Evolutionary conservation across 2,797 vertebrate genomes (phyloP).

Genomic region (Platalea minor): DNA sequence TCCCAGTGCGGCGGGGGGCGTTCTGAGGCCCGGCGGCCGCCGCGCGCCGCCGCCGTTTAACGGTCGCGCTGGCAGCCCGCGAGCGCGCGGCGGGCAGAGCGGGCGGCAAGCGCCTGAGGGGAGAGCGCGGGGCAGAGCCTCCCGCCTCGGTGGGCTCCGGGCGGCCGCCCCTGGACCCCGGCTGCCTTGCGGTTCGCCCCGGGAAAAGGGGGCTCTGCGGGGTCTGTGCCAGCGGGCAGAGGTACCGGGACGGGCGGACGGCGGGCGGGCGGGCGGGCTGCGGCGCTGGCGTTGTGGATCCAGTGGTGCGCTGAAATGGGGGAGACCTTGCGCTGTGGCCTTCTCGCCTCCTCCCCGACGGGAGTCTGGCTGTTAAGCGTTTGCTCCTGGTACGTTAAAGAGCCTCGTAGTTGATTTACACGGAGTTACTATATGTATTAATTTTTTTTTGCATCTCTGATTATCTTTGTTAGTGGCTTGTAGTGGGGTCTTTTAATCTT

Average conservation of each 20-base stretch:
- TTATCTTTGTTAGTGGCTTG: background rate
- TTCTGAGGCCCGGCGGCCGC: no score
- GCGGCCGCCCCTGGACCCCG: background rate
- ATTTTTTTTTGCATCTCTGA: accelerated
- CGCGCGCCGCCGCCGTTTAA: background rate
- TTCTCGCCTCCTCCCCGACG: background rate
- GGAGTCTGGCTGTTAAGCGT: accelerated
- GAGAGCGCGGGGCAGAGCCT: background rate
- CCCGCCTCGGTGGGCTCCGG: no score
- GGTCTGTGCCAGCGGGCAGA: background rate
- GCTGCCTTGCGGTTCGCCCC: accelerated
- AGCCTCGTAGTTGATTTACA: no score
- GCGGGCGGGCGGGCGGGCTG: background rate
- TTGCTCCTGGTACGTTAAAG: no score
- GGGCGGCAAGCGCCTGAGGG: background rate
- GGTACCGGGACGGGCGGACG: no score
- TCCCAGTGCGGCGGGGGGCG: no score
- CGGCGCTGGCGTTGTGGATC: accelerated
- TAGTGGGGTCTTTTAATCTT: background rate
- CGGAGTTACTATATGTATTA: accelerated
- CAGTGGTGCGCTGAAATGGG: accelerated
- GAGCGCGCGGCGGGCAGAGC: background rate
- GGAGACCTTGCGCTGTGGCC: no score
- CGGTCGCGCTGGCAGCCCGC: background rate
- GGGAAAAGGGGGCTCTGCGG: background rate